Evolutionary conservation across 2,888 invertebrate genomes (phyloP), one percentile per base, ranked within the genome.

Genomic region (Meliscaeva auricollis): DNA sequence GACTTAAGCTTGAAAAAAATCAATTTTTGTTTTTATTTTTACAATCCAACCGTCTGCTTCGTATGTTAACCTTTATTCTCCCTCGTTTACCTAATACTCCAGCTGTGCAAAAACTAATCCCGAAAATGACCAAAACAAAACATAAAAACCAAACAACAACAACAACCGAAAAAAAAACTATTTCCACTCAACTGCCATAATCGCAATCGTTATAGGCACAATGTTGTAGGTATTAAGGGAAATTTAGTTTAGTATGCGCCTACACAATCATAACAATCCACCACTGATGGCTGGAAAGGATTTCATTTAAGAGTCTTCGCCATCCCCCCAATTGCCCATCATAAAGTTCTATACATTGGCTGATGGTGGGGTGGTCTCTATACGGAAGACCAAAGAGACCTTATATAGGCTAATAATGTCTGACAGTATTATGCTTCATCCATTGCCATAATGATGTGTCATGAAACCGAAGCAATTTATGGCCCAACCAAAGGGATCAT

Each of bases 391-490:
- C 26, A 26, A 26, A 38, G 11, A 0, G 9, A 3, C 0, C 38
- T 9, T 32, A 32, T 32, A 60, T 66, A 50, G 66, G 17, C 75
- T 75, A 81, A 81, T 81, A 81, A 81, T 70, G 70, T 70, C 64
- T 41, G 69, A 70, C 74, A 70, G 69, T 70, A 84, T 74, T 83
- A 79, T 75, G 75, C 79, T 79, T 64, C 79, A 80, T 76, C 80
- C 81, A 77, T 68, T 77, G 76, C 81, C 69, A 62, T 85, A 81
- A 85, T 81, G 85, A 85, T 81, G 81, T 85, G 85, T 81, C 81
- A 85, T 85, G 85, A 72, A 76, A 66, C 72, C 81, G 81, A 73
- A 62, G 85, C 85, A 73, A 85, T 85, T 85, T 85, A 85, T 85
- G 85, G 62, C 60, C 66, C 76, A 73, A 62, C 80, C 76, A 85